Base-by-base conservation (phyloP, 2,113 vertebrate genomes). In the Lota lota region DNA sequence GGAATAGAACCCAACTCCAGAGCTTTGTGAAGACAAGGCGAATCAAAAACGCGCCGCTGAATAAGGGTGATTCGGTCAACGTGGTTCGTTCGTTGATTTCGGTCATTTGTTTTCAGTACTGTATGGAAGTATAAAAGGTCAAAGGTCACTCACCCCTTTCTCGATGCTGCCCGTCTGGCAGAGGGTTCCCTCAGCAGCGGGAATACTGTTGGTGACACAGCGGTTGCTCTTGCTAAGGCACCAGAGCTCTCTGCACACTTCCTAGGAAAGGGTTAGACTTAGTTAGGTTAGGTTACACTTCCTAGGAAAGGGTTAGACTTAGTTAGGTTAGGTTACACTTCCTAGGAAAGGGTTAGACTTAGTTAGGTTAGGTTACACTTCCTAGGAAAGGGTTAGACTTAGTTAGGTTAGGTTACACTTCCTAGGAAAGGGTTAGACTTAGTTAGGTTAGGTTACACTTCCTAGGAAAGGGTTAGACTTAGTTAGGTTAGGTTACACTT, bases 161-260 rank as follows among this genome's bases (percentile, higher is more conserved):
- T 99, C 97, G 69, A 98, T 99, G 90, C 89, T 97, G 80, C 93
- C 95, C 12, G 94, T 98, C 87, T 99, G 97, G 77, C 97, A 99
- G 63, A 99, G 89, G 16, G 97, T 99, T 80, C 97, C 97, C 83
- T 98, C 97, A 24, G 97, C 96, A 33, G 97, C 96, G 24, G 97
- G 97, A 87, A 99, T 99, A 91, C 97, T 99, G 91, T 99, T 99
- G 56, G 97, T 99, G 83, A 99, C 97, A 92, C 97, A 98, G 85
- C 97, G 96, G 88, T 98, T 99, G 92, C 95, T 99, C 94, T 98
- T 98, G 94, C 97, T 99, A 85, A 99, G 96, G 89, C 97, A 98
- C 97, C 97, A 99, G 89, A 99, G 97, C 95, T 98, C 97, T 99
- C 97, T 98, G 96, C 97, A 98, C 94, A 98, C 96, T 99, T 98